Percentiles rank a stretch among this genome's conserved stretches.
Evolutionary conservation across 2,113 vertebrate genomes (phyloP).

Genomic region (Campylomormyrus tamandua): DNA sequence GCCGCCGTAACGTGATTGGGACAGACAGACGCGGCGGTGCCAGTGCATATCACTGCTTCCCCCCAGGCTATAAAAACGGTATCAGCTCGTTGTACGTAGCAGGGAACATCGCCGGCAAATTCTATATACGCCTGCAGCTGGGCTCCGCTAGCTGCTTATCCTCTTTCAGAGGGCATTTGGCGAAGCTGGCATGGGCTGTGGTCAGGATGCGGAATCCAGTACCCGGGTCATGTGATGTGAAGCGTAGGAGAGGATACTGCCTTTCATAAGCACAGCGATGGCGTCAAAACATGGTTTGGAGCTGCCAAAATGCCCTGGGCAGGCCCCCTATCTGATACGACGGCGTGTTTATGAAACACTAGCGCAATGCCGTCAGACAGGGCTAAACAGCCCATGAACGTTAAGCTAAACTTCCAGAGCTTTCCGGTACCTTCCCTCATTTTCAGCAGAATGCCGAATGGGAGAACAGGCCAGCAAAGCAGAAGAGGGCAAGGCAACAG

Average conservation of each 20-base stretch:
- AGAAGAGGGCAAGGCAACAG: not conserved
- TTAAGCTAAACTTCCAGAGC: not conserved
- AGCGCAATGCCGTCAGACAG: not conserved
- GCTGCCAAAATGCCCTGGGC: not conserved
- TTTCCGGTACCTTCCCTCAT: not conserved
- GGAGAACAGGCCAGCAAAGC: not conserved
- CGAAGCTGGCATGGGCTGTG: not conserved
- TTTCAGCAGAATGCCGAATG: not conserved
- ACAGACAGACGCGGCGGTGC: constrained; percentile 36
- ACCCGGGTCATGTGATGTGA: not conserved
- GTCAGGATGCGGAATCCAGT: not conserved
- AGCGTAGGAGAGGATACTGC: not conserved
- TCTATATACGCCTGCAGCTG: not conserved
- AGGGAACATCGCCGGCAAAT: not conserved
- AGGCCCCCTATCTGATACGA: not conserved
- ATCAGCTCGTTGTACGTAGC: constrained; percentile 16
- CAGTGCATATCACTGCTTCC: constrained; percentile 50
- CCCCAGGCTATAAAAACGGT: constrained; percentile 58
- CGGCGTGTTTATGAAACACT: not conserved
- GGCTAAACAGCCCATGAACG: not conserved
- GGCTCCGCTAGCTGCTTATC: not conserved
- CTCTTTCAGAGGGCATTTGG: not conserved
- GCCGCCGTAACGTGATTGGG: constrained; percentile 42
- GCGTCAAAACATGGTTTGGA: not conserved
- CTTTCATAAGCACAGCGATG: not conserved